A percentile compares a stretch with the other conserved stretches of the same genome.
phyloP scores from a whole-genome alignment of 2,888 invertebrate species.

The Eretmocerus hayati region DNA sequence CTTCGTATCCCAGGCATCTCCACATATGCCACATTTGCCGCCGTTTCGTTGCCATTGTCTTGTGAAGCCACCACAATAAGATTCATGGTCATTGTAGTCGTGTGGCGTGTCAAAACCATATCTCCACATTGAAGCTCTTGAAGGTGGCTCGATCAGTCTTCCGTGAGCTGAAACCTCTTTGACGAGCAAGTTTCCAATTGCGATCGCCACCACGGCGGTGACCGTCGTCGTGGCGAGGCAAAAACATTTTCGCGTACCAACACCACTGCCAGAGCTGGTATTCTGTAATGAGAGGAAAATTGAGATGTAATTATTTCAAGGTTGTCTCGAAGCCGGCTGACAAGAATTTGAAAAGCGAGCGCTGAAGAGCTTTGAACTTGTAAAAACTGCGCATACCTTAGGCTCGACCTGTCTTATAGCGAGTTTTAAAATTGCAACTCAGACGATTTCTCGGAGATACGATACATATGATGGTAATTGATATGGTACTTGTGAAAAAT shows the following conservation, averaged over 20 bases:
- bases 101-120: conserved; percentile 82
- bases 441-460: too few relatives aligned
- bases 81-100: conserved; percentile 84
- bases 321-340: too few relatives aligned
- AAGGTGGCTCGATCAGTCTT: conserved; percentile 76
- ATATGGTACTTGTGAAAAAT: too few relatives aligned
- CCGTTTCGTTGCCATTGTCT: conserved; percentile 74
- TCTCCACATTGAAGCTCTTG: conserved; percentile 81
- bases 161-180: conserved; percentile 57
- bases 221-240: conserved; percentile 1
- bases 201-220: background rate
- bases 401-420: too few relatives aligned
- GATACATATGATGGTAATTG: too few relatives aligned
- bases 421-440: too few relatives aligned
- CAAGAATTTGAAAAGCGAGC: too few relatives aligned
- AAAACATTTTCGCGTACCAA: background rate
- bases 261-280: background rate
- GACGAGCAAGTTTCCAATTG: conserved; percentile 23
- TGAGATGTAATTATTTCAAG: too few relatives aligned
- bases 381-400: too few relatives aligned
- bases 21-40: conserved; percentile 82
- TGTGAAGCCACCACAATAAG: conserved; percentile 82
- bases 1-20: conserved; percentile 72
- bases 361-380: too few relatives aligned
- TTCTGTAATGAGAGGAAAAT: too few relatives aligned